Percentiles rank a stretch among this genome's conserved stretches.
These are phyloP conservation scores for Hyposoter dolosus DNA, from an alignment of 2,888 invertebrate genomes.

Conservation along the genomic window DNA sequence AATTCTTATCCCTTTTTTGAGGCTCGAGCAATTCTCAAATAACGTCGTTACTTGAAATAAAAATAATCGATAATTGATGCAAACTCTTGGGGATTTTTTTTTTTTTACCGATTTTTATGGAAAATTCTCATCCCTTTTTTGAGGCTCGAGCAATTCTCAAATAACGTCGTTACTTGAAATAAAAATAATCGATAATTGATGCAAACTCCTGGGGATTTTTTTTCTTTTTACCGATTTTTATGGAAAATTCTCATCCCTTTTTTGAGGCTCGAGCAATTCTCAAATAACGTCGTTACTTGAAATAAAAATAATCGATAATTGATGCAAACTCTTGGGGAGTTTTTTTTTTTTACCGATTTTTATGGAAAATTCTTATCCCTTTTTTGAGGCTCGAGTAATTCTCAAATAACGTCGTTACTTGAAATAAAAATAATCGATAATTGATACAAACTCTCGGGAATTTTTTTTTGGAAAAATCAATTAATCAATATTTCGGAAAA, in stretches of 20 bases:
- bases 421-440: background rate
- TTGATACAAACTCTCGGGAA: background rate
- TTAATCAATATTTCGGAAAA: constrained; percentile 38
- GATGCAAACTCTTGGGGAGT: no score
- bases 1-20: background rate
- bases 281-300: no score
- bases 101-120: background rate
- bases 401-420: background rate
- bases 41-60: background rate
- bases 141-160: background rate
- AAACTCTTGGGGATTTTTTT: no score
- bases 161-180: background rate
- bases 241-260: background rate
- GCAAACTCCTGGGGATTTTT: no score
- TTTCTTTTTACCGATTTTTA: background rate
- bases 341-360: background rate
- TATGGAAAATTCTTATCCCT: background rate
- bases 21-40: background rate
- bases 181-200: no score
- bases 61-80: background rate
- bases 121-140: background rate
- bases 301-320: background rate
- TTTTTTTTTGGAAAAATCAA: constrained; percentile 6
- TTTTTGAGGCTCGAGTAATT: background rate
- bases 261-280: background rate